Evolutionary conservation across 1,140 invertebrate species (phyloP).

Genomic region (Lerema accius): DNA sequence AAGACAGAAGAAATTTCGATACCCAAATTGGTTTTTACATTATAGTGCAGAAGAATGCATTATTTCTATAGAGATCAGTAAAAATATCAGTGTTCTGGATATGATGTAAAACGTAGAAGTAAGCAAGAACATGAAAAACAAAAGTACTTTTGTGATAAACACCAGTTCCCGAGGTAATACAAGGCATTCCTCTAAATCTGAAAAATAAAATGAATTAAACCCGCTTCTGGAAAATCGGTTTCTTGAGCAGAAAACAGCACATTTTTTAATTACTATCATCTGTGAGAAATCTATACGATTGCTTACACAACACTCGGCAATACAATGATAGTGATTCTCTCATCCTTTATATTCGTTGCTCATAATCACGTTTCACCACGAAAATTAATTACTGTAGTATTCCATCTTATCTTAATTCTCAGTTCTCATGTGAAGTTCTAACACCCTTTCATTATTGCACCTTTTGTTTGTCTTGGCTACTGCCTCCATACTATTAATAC

Average conservation of each 20-base stretch:
- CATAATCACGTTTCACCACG: background rate
- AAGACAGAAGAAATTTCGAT: too few species aligned
- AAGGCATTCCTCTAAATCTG: too few species aligned
- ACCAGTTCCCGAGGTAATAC: too few species aligned
- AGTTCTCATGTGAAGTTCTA: background rate
- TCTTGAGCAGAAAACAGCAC: background rate
- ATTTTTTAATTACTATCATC: background rate
- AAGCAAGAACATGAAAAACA: too few species aligned
- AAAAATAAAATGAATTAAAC: background rate
- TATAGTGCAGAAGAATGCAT: too few species aligned
- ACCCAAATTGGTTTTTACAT: too few species aligned
- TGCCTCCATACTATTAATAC: background rate
- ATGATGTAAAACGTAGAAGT: too few species aligned
- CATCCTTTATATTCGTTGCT: conserved; percentile 11
- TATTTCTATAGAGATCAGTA: too few species aligned
- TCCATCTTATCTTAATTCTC: background rate
- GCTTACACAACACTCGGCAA: background rate
- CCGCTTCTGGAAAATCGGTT: background rate
- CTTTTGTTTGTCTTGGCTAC: background rate
- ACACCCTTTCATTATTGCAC: background rate
- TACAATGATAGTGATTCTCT: conserved; percentile 20
- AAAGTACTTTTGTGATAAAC: too few species aligned
- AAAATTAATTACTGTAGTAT: background rate
- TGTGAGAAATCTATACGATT: conserved; percentile 11
- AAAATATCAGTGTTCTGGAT: too few species aligned